phyloP scores from a whole-genome alignment of 2,888 invertebrate species.

The Perizoma flavofasciatum region DNA sequence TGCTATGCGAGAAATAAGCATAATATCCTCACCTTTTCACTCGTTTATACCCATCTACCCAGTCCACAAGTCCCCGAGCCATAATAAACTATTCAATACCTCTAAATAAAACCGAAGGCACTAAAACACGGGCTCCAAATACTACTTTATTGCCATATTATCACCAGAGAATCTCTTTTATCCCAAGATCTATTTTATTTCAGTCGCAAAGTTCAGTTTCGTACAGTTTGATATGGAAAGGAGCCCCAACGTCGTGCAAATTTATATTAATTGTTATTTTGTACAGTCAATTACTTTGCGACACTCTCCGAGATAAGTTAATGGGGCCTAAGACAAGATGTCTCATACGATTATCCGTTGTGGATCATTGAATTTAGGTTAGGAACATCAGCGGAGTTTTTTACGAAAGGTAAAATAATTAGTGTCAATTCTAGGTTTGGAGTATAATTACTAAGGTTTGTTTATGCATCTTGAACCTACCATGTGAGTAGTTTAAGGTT shows the following conservation, averaged over 20 bases:
- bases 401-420: too few relatives aligned
- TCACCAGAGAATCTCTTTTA: slow-evolving; percentile 1
- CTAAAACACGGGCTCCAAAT: slow-evolving; percentile 24
- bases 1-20: too few relatives aligned
- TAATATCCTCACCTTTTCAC: not conserved
- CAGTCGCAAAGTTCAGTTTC: slow-evolving; percentile 17
- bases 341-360: slow-evolving; percentile 25
- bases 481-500: too few relatives aligned
- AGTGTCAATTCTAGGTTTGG: too few relatives aligned
- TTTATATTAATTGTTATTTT: slow-evolving; percentile 47
- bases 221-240: slow-evolving; percentile 22
- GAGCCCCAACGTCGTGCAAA: slow-evolving; percentile 34
- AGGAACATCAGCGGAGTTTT: not conserved
- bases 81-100: slow-evolving; percentile 10
- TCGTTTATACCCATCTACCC: not conserved
- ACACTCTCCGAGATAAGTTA: slow-evolving; percentile 9
- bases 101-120: slow-evolving; percentile 21
- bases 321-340: slow-evolving; percentile 3
- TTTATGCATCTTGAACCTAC: too few relatives aligned
- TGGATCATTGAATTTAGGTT: not conserved
- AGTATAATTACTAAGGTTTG: too few relatives aligned
- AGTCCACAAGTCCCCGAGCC: not conserved
- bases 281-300: slow-evolving; percentile 34
- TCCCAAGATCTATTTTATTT: not conserved
- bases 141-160: slow-evolving; percentile 17